These are phyloP conservation scores for Cryptosula pallasiana DNA, from an alignment of 2,888 invertebrate genomes.

Conservation along the genomic window DNA sequence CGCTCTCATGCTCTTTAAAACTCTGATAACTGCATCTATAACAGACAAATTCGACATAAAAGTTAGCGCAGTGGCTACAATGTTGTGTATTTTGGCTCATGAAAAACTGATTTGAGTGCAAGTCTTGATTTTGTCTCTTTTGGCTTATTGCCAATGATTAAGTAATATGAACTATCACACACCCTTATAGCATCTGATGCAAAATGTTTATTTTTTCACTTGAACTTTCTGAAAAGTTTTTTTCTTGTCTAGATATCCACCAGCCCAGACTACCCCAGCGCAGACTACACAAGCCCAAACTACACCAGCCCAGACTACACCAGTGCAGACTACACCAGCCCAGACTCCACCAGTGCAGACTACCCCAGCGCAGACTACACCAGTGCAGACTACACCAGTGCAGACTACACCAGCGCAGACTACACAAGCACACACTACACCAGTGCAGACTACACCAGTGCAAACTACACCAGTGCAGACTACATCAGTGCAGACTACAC, in stretches of 20 bases:
- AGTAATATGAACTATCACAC: no score
- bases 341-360: not conserved
- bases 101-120: no score
- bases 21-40: not conserved
- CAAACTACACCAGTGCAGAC: not conserved
- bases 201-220: no score
- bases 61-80: no score
- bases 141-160: no score
- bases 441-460: not conserved
- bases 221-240: no score
- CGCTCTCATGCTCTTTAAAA: not conserved
- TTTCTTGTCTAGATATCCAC: no score
- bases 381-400: not conserved
- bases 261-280: not conserved
- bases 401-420: not conserved
- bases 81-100: no score
- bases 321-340: not conserved
- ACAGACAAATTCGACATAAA: no score
- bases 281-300: not conserved
- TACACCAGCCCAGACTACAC: not conserved
- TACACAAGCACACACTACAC: not conserved
- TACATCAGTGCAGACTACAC: not conserved
- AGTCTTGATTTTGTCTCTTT: no score
- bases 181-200: no score
- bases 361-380: not conserved